Conservation (phyloP, 2,797 vertebrate genomes). For the Selene dorsalis region DNA sequence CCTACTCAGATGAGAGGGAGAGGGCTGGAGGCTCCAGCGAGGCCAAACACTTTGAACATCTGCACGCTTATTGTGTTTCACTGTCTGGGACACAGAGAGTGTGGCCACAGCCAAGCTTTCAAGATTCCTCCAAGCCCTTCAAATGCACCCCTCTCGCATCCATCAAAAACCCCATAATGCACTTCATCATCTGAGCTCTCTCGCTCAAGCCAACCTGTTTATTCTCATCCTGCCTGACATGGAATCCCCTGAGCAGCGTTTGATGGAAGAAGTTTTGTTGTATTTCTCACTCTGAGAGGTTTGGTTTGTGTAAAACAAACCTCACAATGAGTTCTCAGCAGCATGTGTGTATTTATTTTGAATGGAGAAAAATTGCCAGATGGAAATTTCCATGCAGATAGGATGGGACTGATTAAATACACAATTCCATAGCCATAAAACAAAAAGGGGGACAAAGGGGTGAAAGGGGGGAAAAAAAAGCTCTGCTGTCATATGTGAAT, state of each 20-base stretch:
- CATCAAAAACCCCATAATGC: conserved; percentile 71
- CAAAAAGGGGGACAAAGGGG: conserved; percentile 51
- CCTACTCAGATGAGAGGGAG: conserved; percentile 79
- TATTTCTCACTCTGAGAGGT: conserved; percentile 50
- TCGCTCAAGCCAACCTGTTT: conserved; percentile 64
- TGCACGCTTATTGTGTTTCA: conserved; percentile 81
- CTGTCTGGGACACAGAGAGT: conserved; percentile 75
- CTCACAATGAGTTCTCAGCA: conserved; percentile 54
- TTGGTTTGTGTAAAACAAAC: conserved; percentile 68
- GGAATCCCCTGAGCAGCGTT: conserved; percentile 48
- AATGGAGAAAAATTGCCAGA: conserved; percentile 73
- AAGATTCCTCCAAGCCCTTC: conserved; percentile 74
- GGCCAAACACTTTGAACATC: conserved; percentile 82
- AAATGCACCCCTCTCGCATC: conserved; percentile 68
- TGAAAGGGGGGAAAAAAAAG: conserved; percentile 14
- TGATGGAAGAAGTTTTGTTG: conserved; percentile 54
- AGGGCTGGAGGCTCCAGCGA: conserved; percentile 70
- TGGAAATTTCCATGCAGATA: conserved; percentile 78
- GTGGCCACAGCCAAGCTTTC: conserved; percentile 70
- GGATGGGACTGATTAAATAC: conserved; percentile 78
- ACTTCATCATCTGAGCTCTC: conserved; percentile 70
- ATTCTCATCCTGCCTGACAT: conserved; percentile 66
- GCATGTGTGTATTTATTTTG: conserved; percentile 67
- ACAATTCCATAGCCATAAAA: conserved; percentile 59
- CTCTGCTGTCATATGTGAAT: conserved; percentile 69